A percentile compares a stretch with the other conserved stretches of the same genome.
phyloP scores from a whole-genome alignment of 2,888 invertebrate species.

The Caenorhabditis becei region DNA sequence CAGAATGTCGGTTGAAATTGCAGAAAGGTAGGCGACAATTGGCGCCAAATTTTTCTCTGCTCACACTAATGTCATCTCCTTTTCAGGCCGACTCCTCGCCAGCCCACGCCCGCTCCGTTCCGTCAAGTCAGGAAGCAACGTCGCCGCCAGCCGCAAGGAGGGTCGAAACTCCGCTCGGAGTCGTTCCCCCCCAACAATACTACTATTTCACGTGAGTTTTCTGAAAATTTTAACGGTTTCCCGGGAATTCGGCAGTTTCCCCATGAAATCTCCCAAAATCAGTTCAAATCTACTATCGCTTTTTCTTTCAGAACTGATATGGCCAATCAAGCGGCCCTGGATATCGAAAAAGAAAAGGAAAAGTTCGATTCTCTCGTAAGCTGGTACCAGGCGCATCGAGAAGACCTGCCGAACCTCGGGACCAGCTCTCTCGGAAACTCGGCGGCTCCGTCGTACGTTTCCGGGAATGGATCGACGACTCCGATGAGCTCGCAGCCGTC shows the following conservation, averaged over 20 bases:
- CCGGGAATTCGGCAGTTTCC: constrained; percentile 24
- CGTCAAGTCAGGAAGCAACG: constrained; percentile 56
- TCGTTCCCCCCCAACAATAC: neutral
- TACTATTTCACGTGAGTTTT: constrained; percentile 44
- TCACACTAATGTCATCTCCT: neutral
- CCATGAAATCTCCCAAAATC: neutral
- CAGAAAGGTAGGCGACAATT: constrained; percentile 13
- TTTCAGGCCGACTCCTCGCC: constrained; percentile 44
- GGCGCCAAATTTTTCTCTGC: neutral
- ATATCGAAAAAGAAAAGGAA: constrained; percentile 55
- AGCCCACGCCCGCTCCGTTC: constrained; percentile 33
- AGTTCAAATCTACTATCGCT: too few species aligned
- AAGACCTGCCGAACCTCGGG: constrained; percentile 39
- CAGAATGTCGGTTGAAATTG: neutral
- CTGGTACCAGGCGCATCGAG: constrained; percentile 36
- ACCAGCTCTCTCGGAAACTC: constrained; percentile 39
- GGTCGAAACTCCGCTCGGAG: constrained; percentile 26
- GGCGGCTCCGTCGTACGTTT: constrained; percentile 38
- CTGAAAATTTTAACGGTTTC: constrained; percentile 10
- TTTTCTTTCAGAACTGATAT: constrained; percentile 56
- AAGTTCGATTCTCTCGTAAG: constrained; percentile 50
- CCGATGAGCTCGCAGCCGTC: constrained; percentile 55
- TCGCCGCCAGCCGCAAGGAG: constrained; percentile 41
- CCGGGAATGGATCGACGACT: constrained; percentile 38
- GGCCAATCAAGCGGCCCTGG: constrained; percentile 62